Evolutionary conservation across 2,113 vertebrate species (phyloP).

Genomic region (Ciconia maguari): DNA sequence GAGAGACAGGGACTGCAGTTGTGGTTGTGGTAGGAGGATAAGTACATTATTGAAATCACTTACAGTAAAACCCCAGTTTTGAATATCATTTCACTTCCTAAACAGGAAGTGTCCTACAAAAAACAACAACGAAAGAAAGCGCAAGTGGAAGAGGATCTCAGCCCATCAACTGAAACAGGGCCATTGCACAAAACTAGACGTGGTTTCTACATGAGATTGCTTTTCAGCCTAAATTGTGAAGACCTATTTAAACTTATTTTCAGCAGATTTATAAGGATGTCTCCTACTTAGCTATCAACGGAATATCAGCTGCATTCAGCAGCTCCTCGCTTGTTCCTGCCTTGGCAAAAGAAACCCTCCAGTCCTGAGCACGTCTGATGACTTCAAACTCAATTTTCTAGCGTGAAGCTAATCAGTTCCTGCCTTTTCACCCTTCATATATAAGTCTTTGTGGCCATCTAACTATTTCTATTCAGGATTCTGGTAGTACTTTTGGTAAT

Average conservation of each 20-base stretch:
- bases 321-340: constrained; percentile 3
- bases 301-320: constrained; percentile 50
- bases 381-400: constrained; percentile 54
- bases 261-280: constrained; percentile 5
- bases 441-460: background rate
- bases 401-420: constrained; percentile 17
- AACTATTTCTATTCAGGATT: background rate
- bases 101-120: constrained; percentile 20
- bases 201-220: background rate
- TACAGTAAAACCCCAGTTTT: constrained; percentile 50
- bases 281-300: constrained; percentile 42
- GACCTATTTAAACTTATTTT: constrained; percentile 36
- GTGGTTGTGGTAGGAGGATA: constrained; percentile 45
- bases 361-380: background rate
- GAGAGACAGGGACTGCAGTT: background rate
- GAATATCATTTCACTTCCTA: constrained; percentile 37
- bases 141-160: background rate
- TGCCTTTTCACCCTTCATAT: constrained; percentile 18
- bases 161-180: background rate
- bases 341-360: constrained; percentile 29
- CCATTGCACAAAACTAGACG: background rate
- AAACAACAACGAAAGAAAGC: constrained; percentile 21
- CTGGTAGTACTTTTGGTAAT: constrained; percentile 5
- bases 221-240: background rate
- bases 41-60: constrained; percentile 38